Conservation (phyloP, 2,888 invertebrate genomes). For the Pyrocoelia pectoralis region DNA sequence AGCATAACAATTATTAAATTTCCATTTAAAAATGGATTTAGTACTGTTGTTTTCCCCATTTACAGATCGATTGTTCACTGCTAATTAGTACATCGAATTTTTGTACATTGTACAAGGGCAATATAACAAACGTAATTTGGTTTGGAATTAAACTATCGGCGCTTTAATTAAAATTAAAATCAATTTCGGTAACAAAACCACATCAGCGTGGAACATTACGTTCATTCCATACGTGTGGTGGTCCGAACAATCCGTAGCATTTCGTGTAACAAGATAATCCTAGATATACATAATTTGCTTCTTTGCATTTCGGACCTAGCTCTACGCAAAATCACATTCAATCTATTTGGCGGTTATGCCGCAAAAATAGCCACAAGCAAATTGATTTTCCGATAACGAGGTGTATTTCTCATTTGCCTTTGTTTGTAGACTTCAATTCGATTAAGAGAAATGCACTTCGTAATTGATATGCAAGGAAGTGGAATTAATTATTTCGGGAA, state of each 20-base stretch:
- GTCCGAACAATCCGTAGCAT: too few relatives aligned
- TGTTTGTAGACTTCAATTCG: not conserved
- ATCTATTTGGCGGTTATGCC: constrained; percentile 43
- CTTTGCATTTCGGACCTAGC: constrained; percentile 38
- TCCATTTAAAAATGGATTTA: too few relatives aligned
- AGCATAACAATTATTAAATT: too few relatives aligned
- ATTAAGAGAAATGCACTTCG: too few relatives aligned
- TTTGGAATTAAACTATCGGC: not conserved
- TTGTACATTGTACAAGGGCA: too few relatives aligned
- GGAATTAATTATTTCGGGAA: too few relatives aligned
- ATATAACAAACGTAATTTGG: too few relatives aligned
- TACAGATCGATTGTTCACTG: too few relatives aligned
- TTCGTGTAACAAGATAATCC: constrained; percentile 45
- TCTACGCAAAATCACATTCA: constrained; percentile 44
- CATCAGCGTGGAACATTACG: constrained; percentile 22
- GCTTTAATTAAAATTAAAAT: constrained; percentile 36
- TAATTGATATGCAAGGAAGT: too few relatives aligned
- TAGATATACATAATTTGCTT: constrained; percentile 43
- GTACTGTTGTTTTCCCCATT: too few relatives aligned
- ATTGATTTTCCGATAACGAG: constrained; percentile 36
- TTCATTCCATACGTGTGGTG: constrained; percentile 29
- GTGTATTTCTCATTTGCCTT: constrained; percentile 15
- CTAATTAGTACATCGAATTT: too few relatives aligned
- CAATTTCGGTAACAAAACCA: constrained; percentile 35
- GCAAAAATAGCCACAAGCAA: constrained; percentile 43